Conservation (phyloP, 1,140 invertebrate genomes). For the Prorops nasuta region DNA sequence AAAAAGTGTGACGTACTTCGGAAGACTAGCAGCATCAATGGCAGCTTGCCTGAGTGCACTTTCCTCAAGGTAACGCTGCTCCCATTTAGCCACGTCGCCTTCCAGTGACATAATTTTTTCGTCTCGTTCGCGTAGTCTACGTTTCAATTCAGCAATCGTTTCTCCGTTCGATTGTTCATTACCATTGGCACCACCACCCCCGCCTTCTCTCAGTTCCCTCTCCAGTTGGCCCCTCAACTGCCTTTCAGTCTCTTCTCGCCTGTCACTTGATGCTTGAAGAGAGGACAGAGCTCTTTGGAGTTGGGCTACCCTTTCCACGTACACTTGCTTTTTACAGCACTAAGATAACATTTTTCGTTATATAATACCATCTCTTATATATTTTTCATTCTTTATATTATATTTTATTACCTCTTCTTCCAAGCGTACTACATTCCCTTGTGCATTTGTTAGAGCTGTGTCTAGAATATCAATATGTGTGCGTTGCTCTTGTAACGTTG, state of each 20-base stretch:
- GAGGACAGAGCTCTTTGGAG: slow-evolving; percentile 81
- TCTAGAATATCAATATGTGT: slow-evolving; percentile 92
- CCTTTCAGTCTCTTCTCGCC: slow-evolving; percentile 80
- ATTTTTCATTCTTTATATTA: not conserved
- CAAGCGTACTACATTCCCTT: slow-evolving; percentile 81
- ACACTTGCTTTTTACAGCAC: slow-evolving; percentile 80
- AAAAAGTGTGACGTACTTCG: slow-evolving; percentile 62
- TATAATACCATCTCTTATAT: no score
- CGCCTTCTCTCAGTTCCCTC: slow-evolving; percentile 71
- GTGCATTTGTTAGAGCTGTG: slow-evolving; percentile 86
- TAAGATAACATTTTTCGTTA: slow-evolving; percentile 34
- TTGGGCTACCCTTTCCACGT: slow-evolving; percentile 81
- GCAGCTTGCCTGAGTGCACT: slow-evolving; percentile 79
- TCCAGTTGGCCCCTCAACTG: slow-evolving; percentile 78
- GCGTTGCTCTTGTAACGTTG: slow-evolving; percentile 85
- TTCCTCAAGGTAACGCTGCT: slow-evolving; percentile 84
- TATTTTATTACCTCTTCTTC: slow-evolving; percentile 76
- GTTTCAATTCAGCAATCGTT: slow-evolving; percentile 65
- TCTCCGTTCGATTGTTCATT: slow-evolving; percentile 55
- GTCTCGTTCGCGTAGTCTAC: slow-evolving; percentile 71
- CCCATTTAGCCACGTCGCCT: slow-evolving; percentile 83
- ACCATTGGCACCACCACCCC: slow-evolving; percentile 48
- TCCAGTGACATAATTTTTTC: slow-evolving; percentile 80
- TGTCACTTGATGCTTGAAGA: slow-evolving; percentile 78
- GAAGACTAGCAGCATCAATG: slow-evolving; percentile 80